Base-by-base conservation (phyloP, 2,888 invertebrate genomes). In the Watsonalla binaria region DNA sequence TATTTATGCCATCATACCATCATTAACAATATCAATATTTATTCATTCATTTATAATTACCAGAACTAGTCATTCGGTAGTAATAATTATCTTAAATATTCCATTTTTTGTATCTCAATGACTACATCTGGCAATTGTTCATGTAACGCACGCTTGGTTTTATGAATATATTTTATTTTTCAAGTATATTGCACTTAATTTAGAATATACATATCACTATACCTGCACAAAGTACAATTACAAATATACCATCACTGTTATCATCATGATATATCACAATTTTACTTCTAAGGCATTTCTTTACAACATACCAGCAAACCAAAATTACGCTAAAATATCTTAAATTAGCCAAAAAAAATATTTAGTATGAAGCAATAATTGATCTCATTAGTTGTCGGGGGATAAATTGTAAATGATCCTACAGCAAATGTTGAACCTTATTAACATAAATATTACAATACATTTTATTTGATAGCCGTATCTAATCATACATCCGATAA, bases 1-100 rank as follows among this genome's bases (percentile, higher is more conserved):
- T 58, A 63, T 54, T 56, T 54, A 56, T 59, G 35, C 49, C 49
- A 49, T 15, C 37, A 39, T 49, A 14, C 37, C 37, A 49, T 37
- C 49, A 14, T 49, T 15, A 39, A 49, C 49, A 37, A 42, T 42
- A 8, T 11, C 42, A 42, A 24, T 11, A 8, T 11, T 11, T 42
- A 11, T 42, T 11, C 42, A 42, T 42, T 11, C 42, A 37, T 37
- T 37, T 37, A 42, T 8, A 42, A 42, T 42, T 42, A 11, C 42
- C 42, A 42, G 42, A 42, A 42, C 11, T 37, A 37, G 37, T 37
- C 37, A 37, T 37, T 8, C 5, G 42, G 8, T 11, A 42, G 8
- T 24, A 24, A 24, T 24, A 24, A 24, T 24, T 24, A 24, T 24
- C n/a, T 24, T 2, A 24, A 24, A 24, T 24, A 24, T 4, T 24